phyloP scores from a whole-genome alignment of 2,888 invertebrate genomes.

The Andrena fulva region DNA sequence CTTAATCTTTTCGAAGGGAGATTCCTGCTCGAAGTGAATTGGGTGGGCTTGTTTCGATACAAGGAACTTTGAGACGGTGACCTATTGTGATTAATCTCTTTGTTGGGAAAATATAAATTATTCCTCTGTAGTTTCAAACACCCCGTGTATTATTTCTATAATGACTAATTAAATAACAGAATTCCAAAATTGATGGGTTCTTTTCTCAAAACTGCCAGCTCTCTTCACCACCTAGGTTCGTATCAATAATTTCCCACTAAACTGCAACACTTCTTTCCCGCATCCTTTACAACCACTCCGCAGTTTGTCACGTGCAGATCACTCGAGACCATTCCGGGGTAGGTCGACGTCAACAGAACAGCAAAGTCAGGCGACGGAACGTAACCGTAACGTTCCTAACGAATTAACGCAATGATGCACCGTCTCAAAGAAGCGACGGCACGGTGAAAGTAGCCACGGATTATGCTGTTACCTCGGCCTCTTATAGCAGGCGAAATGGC shows the following conservation, averaged over 20 bases:
- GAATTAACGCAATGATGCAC: background rate
- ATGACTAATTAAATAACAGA: background rate
- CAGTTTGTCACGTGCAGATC: too few species aligned
- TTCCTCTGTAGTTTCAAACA: background rate
- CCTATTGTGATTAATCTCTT: background rate
- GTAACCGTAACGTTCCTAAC: background rate
- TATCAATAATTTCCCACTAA: too few species aligned
- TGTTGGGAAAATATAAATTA: background rate
- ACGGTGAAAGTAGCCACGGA: slow-evolving; percentile 2
- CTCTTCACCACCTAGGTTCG: too few species aligned
- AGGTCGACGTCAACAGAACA: too few species aligned
- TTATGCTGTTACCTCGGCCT: slow-evolving; percentile 38
- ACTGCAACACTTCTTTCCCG: too few species aligned
- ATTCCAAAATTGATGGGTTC: too few species aligned
- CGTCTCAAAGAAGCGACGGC: background rate
- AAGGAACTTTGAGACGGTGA: background rate
- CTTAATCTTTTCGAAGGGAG: background rate
- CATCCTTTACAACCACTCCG: too few species aligned
- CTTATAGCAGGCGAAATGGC: slow-evolving; percentile 15
- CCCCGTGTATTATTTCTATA: background rate
- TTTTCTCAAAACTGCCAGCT: too few species aligned
- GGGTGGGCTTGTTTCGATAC: background rate
- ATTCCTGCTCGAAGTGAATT: background rate
- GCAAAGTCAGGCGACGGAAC: too few species aligned
- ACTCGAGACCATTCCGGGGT: too few species aligned